Base-by-base conservation (phyloP, 2,113 vertebrate genomes). In the Bos indicus region DNA sequence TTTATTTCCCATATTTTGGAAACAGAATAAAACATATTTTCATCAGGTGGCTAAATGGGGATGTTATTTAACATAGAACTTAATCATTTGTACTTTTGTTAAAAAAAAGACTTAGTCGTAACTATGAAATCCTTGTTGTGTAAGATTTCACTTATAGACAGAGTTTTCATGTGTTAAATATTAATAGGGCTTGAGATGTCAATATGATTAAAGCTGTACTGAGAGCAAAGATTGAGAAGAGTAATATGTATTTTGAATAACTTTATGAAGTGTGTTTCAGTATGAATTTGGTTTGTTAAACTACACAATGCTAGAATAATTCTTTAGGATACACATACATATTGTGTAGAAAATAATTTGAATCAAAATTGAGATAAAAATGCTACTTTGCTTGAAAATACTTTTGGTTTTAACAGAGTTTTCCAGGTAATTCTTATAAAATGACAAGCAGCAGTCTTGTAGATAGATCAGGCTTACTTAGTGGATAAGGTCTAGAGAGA, bases 181-280 rank as follows among this genome's bases (percentile, higher is more conserved):
- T 98, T 98, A 98, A 98, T 93, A 96, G 91, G 98, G 96, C 97
- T 98, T 98, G 96, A 98, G 99, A 98, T 99, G 97, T 97, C 96
- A 98, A 91, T 98, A 98, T 82, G 94, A 98, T 98, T 98, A 98
- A 98, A 97, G 94, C 85, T 98, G 60, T 97, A 91, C 97, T 97
- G 89, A 86, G 97, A 98, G 94, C 96, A 94, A 97, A 90, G 97
- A 97, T 36, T 81, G 97, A 90, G 94, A 95, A 98, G 87, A 98
- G 95, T 98, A 95, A 6, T 84, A 43, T 14, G 54, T 59, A 90
- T 95, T 98, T 98, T 98, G 97, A 98, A 96, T 96, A 98, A 89
- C 78, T 98, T 98, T 96, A 96, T 98, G 57, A 98, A 97, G 97
- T 98, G 93, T 95, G 90, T 98, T 97, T 97, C 19, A 98, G 84